A percentile compares a stretch with the other conserved stretches of the same genome.
Evolutionary conservation across 2,888 invertebrate genomes (phyloP).

Genomic region (Dusona sp.): DNA sequence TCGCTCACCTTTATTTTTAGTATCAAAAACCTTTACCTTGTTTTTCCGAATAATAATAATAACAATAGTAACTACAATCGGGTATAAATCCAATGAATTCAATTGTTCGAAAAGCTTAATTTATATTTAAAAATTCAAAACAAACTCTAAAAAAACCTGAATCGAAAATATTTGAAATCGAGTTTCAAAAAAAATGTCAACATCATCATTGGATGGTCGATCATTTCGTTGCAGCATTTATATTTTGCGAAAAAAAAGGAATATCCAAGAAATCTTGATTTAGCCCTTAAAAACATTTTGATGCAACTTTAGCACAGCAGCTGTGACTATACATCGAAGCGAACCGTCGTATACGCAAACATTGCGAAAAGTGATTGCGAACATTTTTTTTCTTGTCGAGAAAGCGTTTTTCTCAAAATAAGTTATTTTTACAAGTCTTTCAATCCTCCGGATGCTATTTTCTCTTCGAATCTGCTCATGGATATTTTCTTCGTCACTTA

Average conservation of each 20-base stretch:
- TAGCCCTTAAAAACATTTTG: not conserved
- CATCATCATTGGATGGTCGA: no score
- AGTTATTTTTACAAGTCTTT: constrained; percentile 41
- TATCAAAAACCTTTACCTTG: not conserved
- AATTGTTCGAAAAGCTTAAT: not conserved
- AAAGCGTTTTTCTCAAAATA: not conserved
- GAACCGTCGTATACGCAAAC: not conserved
- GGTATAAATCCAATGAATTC: not conserved
- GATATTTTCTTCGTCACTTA: constrained; percentile 39
- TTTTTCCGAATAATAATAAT: not conserved
- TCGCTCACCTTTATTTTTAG: not conserved
- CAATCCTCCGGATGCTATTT: constrained; percentile 7
- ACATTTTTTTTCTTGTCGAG: not conserved
- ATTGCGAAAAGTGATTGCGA: not conserved
- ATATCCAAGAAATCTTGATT: not conserved
- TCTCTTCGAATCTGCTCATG: constrained; percentile 15
- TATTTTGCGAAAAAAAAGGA: not conserved
- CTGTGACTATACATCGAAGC: not conserved
- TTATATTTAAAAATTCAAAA: no score
- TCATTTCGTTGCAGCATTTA: not conserved
- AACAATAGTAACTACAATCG: not conserved
- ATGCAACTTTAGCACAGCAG: not conserved
- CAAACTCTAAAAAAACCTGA: no score
- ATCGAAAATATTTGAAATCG: no score
- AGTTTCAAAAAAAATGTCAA: no score